Percentiles rank a stretch among this genome's conserved stretches.
phyloP scores from a whole-genome alignment of 2,888 invertebrate species.

The Melitaea athalia region DNA sequence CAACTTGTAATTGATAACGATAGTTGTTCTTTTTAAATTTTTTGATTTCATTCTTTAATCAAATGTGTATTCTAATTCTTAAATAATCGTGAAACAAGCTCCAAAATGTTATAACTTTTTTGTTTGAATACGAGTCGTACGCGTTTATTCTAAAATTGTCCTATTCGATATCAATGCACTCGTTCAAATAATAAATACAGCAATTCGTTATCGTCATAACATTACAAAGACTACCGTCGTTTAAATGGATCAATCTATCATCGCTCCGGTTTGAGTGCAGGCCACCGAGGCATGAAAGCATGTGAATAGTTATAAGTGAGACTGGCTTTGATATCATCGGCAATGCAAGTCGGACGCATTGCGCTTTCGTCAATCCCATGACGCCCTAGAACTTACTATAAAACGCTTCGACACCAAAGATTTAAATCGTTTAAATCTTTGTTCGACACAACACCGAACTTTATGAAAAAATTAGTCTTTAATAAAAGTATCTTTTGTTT shows the following conservation, averaged over 20 bases:
- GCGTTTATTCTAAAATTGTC: too few species aligned
- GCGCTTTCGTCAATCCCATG: slow-evolving; percentile 12
- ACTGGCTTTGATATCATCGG: slow-evolving; percentile 21
- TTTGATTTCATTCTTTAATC: too few species aligned
- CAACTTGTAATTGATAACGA: too few species aligned
- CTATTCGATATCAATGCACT: neutral
- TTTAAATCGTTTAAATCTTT: too few species aligned
- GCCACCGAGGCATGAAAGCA: slow-evolving; percentile 1
- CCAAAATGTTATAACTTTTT: too few species aligned
- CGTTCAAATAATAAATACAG: neutral
- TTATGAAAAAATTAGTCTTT: neutral
- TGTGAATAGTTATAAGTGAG: slow-evolving; percentile 24
- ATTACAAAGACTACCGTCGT: slow-evolving; percentile 4
- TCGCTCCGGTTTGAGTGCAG: neutral
- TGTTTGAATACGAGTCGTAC: too few species aligned
- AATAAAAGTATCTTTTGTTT: neutral
- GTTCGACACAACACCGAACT: neutral
- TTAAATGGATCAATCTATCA: slow-evolving; percentile 12
- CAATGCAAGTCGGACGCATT: slow-evolving; percentile 16
- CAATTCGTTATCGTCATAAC: slow-evolving; percentile 12
- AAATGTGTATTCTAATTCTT: too few species aligned
- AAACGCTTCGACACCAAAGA: too few species aligned
- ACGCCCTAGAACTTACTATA: slow-evolving; percentile 1
- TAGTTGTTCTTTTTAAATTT: too few species aligned
- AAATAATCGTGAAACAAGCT: too few species aligned